Evolutionary conservation across 2,888 invertebrate species (phyloP), one percentile per base, ranked within the genome.

Genomic region (Nomada fabriciana): DNA sequence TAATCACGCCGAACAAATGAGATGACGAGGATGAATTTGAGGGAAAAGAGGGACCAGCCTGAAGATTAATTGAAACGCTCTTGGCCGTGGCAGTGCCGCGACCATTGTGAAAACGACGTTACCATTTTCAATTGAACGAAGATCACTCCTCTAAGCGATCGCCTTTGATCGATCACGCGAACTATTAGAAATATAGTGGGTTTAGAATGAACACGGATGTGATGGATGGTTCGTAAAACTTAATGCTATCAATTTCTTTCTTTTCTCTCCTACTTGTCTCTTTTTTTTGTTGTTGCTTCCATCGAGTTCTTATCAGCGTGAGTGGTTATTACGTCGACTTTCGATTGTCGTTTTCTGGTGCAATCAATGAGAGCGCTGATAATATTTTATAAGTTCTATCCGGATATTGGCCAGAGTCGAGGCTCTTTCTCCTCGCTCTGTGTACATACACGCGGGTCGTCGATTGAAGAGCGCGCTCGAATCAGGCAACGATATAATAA

Each of bases 31-130:
- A 82, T 76, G 76, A 68, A 82, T 76, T 76, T 50, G 76, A 67
- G 71, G 82, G 59, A 75, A 81, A 82, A 76, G 70, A 20, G 61
- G 20, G 55, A n/a, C 71, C 63, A 50, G 57, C 52, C 57, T 7
- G 68, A 69, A 64, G 82, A 82, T 82, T 72, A 82, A 82, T 82
- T 82, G 76, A 82, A 76, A 72, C 60, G 82, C 64, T 69, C 61
- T 55, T 60, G 36, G 59, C 57, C 42, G 29, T 4, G 50, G 43
- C 72, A 5, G 23, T 50, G 55, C 23, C 36, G 29, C 61, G 42
- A 80, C 80, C 52, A 18, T 67, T 25, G 29, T n/a, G 43, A 50
- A 80, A 60, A 59, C 52, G 43, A 47, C 29, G 60, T 42, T 80
- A 65, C 77, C 47, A 29, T 20, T 13, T n/a, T 55, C 61, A 13